Evolutionary conservation across 1,140 invertebrate genomes (phyloP), one percentile per base, ranked within the genome.

Genomic region (Venturia canescens): DNA sequence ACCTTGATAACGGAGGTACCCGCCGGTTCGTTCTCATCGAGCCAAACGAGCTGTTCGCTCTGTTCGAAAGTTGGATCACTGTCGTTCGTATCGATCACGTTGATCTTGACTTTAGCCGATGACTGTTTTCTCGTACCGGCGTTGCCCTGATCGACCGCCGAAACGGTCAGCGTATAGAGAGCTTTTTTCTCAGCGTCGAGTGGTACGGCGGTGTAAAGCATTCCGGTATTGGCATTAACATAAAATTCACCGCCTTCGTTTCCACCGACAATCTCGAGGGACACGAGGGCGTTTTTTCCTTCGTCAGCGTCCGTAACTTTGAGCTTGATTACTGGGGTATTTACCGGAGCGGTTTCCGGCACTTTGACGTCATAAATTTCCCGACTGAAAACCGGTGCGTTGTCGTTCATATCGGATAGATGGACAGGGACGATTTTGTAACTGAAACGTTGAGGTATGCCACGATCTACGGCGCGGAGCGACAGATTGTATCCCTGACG

Each of bases 111-210:
- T 91, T 97, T 97, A 0, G 97, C 96, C 0, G 97, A 97, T 0
- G 96, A 97, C 88, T 97, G 96, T 84, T 97, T 97, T 23, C 97
- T 92, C 0, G 94, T 95, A 0, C 96, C 97, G 1, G 94, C 94
- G 86, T 97, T 97, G 0, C 96, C 97, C 87, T 97, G 96, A 89
- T 98, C 97, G 16, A 97, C 95, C 1, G 97, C 98, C 1, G 97
- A 97, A 1, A 99, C 96, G 0, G 97, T 98, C 7, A 99, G 90
- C 3, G 96, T 97, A 89, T 99, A 99, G 84, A 97, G 95, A 0
- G 97, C 94, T 89, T 97, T 96, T 9, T 90, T 94, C 92, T 99
- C 98, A 0, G 97, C 96, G 88, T 99, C 98, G 1, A 99, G 92
- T 53, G 91, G 90, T 15, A 96, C 95, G 29, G 96, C 94, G 0